Percentiles rank a stretch among this genome's conserved stretches.
Conservation (phyloP, 2,797 vertebrate genomes). For the Kryptolebias ocellatus region DNA sequence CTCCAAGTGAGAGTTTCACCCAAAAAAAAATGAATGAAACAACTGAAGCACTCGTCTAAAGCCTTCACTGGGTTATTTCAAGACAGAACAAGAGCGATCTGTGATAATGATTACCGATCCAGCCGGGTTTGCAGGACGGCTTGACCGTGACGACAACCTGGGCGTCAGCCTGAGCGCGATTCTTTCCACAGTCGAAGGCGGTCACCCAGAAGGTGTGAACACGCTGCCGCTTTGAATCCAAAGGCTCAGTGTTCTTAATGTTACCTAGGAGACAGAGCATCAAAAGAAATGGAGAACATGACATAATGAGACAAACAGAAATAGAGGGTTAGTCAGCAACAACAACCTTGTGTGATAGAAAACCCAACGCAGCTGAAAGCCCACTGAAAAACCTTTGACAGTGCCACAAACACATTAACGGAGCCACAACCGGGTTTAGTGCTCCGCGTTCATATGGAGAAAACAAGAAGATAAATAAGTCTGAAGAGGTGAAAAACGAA, state of each 20-base stretch:
- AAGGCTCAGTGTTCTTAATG: slow-evolving; percentile 96
- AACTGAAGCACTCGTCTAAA: slow-evolving; percentile 5
- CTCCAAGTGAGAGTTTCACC: slow-evolving; percentile 25
- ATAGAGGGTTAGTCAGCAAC: slow-evolving; percentile 55
- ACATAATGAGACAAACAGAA: slow-evolving; percentile 36
- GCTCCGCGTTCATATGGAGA: neutral
- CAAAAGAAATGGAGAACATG: slow-evolving; percentile 27
- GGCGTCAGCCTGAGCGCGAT: slow-evolving; percentile 93
- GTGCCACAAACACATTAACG: neutral
- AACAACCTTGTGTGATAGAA: slow-evolving; percentile 30
- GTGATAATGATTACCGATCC: slow-evolving; percentile 88
- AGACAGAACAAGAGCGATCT: neutral
- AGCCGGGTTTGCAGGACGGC: slow-evolving; percentile 97
- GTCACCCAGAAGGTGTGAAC: slow-evolving; percentile 96
- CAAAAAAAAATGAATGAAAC: slow-evolving; percentile 17
- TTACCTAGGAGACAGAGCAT: slow-evolving; percentile 84
- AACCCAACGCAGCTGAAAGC: slow-evolving; percentile 7
- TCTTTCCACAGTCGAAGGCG: slow-evolving; percentile 98
- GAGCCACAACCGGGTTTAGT: neutral
- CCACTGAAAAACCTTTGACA: slow-evolving; percentile 29
- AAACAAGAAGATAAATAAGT: slow-evolving; percentile 25
- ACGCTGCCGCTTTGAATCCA: slow-evolving; percentile 91
- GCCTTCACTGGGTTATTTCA: neutral
- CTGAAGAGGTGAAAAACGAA: slow-evolving; percentile 36
- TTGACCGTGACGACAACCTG: slow-evolving; percentile 97